phyloP scores from a whole-genome alignment of 2,113 vertebrate genomes.

The Rhinoderma darwinii region DNA sequence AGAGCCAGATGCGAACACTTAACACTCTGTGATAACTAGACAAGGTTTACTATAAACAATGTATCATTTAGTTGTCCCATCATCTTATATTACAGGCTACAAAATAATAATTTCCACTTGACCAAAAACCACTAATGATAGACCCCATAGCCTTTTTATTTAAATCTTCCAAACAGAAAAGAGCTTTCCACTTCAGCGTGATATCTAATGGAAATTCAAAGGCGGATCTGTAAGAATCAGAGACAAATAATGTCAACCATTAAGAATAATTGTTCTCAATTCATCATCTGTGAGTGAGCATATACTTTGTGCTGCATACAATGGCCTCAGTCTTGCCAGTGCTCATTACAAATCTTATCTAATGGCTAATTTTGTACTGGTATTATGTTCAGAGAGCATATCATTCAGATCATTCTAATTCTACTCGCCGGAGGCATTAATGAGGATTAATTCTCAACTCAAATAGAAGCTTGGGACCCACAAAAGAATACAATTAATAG shows the following conservation, averaged over 20 bases:
- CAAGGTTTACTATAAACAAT: slow-evolving; percentile 2
- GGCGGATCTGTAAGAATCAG: slow-evolving; percentile 14
- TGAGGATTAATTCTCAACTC: slow-evolving; percentile 22
- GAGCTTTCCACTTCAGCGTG: neutral
- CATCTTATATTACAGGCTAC: neutral
- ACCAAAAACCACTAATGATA: slow-evolving; percentile 21
- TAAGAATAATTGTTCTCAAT: slow-evolving; percentile 47
- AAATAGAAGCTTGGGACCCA: slow-evolving; percentile 1
- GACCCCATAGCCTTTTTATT: neutral
- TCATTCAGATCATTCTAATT: slow-evolving; percentile 39
- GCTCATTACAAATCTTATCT: slow-evolving; percentile 47
- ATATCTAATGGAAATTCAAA: slow-evolving; percentile 15
- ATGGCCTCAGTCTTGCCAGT: slow-evolving; percentile 38
- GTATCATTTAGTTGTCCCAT: slow-evolving; percentile 1
- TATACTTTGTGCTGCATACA: slow-evolving; percentile 46
- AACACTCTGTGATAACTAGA: neutral
- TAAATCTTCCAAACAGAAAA: neutral
- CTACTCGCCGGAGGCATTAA: neutral
- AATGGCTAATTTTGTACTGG: slow-evolving; percentile 51
- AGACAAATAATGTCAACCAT: slow-evolving; percentile 42
- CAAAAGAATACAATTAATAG: neutral
- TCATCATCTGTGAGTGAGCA: slow-evolving; percentile 29
- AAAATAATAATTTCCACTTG: neutral
- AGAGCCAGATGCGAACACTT: neutral
- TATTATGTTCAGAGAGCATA: slow-evolving; percentile 52